Conservation (phyloP, 2,797 vertebrate genomes). For the Buphagus erythrorhynchus region DNA sequence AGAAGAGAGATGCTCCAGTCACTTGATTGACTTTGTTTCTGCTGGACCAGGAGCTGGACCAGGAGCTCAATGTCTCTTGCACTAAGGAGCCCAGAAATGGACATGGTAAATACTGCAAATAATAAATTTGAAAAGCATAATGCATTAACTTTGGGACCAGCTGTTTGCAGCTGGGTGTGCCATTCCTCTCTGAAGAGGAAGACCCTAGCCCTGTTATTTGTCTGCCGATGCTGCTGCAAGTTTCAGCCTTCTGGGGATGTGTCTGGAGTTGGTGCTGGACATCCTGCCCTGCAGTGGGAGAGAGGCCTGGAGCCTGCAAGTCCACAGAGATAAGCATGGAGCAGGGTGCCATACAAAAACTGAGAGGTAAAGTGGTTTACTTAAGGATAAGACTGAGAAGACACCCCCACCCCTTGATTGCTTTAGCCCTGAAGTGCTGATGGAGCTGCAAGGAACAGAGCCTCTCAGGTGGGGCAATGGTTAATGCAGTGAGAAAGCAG, state of each 20-base stretch:
- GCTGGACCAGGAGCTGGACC: background rate
- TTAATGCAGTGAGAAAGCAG: background rate
- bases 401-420: background rate
- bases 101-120: background rate
- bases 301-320: background rate
- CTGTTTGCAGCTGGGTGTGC: background rate
- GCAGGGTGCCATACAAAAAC: background rate
- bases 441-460: background rate
- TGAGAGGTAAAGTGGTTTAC: background rate
- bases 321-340: background rate
- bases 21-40: background rate
- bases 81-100: background rate
- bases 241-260: too few relatives aligned
- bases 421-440: background rate
- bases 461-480: background rate
- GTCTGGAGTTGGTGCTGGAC: background rate
- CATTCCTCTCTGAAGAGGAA: background rate
- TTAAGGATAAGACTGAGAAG: background rate
- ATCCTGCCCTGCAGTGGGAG: background rate
- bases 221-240: background rate
- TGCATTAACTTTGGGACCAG: background rate
- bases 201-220: background rate
- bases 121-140: background rate
- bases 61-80: background rate
- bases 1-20: accelerated